Evolutionary conservation across 1,140 invertebrate genomes (phyloP), one percentile per base, ranked within the genome.

Genomic region (Augochlora pura): DNA sequence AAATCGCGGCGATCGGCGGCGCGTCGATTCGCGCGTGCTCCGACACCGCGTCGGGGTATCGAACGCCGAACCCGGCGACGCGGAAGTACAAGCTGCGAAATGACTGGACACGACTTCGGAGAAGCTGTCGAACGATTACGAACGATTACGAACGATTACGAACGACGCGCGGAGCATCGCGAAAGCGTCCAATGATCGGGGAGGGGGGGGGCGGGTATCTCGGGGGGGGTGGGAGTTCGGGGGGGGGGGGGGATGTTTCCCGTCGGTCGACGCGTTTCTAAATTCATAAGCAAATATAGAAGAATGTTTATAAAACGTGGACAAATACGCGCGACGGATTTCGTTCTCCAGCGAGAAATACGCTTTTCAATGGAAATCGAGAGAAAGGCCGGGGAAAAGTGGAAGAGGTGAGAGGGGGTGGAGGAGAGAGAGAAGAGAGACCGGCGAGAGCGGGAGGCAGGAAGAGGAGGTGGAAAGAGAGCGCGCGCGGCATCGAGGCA

Each of bases 401-500:
- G 42, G 23, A 62, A 64, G 66, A 27, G 4, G 49, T 38, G 27
- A 21, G 23, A n/a, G 76, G 49, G 54, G 54, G 54, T 57, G 54
- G 54, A 23, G n/a, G n/a, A 52, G 25, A 32, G n/a, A n/a, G n/a
- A n/a, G n/a, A n/a, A n/a, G 4, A 32, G 32, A 32, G 32, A 32
- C 32, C 32, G 32, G 32, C 32, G 32, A 32, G 32, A 32, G 32
- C 1, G 4, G 32, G 32, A 32, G 32, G 42, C 32, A 42, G 49
- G 52, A 42, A 21, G 23, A n/a, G 76, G 49, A 64, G 54, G 54
- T 57, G 54, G 54, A 23, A 57, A 52, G 25, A 32, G 39, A 38
- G 69, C 77, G 39, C 46, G 69, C 77, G 38, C 72, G 72, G 73
- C 74, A 77, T 77, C n/a, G 23, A 81, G 67, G 73, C 52, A 77